Percentiles rank a stretch among this genome's conserved stretches.
Conservation (phyloP, 2,797 vertebrate genomes). For the Philypnodon macrostomus region DNA sequence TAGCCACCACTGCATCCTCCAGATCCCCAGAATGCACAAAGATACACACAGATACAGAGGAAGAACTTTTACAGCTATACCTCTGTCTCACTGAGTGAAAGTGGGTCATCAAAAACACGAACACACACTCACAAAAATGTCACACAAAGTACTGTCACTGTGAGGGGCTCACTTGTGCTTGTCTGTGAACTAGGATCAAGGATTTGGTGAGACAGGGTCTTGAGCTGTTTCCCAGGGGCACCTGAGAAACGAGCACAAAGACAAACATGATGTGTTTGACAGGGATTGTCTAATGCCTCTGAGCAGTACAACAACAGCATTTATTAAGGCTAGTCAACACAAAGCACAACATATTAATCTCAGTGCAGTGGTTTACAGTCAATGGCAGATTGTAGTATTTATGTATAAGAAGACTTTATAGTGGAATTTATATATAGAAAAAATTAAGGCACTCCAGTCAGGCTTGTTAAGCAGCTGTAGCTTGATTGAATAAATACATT, state of each 20-base stretch:
- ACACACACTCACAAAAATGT: slow-evolving; percentile 8
- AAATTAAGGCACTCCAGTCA: not conserved
- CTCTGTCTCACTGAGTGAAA: slow-evolving; percentile 49
- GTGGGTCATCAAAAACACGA: slow-evolving; percentile 60
- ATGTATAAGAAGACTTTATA: not conserved
- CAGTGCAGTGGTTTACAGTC: not conserved
- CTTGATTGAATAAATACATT: slow-evolving; percentile 1
- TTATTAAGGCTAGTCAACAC: slow-evolving; percentile 44
- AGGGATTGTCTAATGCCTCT: slow-evolving; percentile 26
- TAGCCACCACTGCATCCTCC: slow-evolving; percentile 57
- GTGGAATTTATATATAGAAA: not conserved
- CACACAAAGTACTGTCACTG: slow-evolving; percentile 24
- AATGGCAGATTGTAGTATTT: not conserved
- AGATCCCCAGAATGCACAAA: slow-evolving; percentile 44
- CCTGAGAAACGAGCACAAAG: slow-evolving; percentile 26
- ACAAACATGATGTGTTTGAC: slow-evolving; percentile 46
- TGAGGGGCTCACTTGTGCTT: slow-evolving; percentile 30
- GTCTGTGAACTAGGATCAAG: slow-evolving; percentile 39
- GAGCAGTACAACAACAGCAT: slow-evolving; percentile 30
- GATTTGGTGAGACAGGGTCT: slow-evolving; percentile 21
- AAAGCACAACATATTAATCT: slow-evolving; percentile 18
- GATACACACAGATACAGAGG: slow-evolving; percentile 1
- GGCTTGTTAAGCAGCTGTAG: not conserved
- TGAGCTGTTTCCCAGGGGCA: slow-evolving; percentile 23
- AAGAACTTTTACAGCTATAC: slow-evolving; percentile 49